Conservation (phyloP, 1,140 invertebrate genomes). For the Drosophila ogumai region DNA sequence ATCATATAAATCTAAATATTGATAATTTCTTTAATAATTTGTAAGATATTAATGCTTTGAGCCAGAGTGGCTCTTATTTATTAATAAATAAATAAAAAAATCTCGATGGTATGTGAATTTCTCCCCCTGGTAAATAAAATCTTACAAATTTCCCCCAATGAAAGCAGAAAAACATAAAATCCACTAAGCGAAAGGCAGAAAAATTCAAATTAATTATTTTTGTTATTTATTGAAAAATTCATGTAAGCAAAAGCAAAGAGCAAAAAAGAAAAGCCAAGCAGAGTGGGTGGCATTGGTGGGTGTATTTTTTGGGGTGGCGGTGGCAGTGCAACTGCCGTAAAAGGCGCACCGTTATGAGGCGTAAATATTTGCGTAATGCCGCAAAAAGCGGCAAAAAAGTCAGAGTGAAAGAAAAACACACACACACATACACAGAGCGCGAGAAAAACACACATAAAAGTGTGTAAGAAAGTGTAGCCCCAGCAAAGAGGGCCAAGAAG, state of each 20-base stretch:
- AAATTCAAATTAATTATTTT: conserved; percentile 28
- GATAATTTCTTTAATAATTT: background rate
- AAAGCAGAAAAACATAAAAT: background rate
- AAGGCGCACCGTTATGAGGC: conserved; percentile 58
- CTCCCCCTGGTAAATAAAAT: background rate
- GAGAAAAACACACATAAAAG: conserved; percentile 1
- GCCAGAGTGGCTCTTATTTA: background rate
- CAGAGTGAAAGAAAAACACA: conserved; percentile 39
- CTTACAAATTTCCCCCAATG: conserved; percentile 1
- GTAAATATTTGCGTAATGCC: conserved; percentile 74
- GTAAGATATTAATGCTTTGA: background rate
- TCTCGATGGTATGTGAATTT: background rate
- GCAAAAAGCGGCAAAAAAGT: conserved; percentile 47
- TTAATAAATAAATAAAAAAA: background rate
- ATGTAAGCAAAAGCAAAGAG: conserved; percentile 5
- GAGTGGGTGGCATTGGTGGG: conserved; percentile 1
- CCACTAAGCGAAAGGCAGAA: conserved; percentile 6
- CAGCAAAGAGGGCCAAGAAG: background rate
- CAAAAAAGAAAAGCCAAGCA: background rate
- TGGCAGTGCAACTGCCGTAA: conserved; percentile 29
- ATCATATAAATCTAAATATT: no score
- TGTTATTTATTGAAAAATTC: conserved; percentile 34
- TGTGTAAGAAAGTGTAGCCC: conserved; percentile 6
- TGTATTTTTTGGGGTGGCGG: background rate
- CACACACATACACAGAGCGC: conserved; percentile 1